Evolutionary conservation across 2,888 invertebrate genomes (phyloP).

Genomic region (Tricholauxania praeusta): DNA sequence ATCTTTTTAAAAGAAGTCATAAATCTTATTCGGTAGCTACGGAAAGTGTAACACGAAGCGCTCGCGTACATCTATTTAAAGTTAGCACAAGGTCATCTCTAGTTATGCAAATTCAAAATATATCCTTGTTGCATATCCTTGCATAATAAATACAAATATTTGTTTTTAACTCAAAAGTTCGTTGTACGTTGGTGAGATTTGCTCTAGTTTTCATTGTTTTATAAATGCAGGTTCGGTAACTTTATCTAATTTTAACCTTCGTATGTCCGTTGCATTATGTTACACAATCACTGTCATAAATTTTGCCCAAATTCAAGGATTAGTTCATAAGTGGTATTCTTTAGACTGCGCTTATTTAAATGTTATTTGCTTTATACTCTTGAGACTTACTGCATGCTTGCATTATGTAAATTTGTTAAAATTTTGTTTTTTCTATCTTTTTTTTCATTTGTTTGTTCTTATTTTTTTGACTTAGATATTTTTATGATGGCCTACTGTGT

Average conservation of each 20-base stretch:
- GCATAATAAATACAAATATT: conserved; percentile 38
- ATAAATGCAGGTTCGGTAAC: background rate
- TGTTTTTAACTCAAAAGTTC: conserved; percentile 22
- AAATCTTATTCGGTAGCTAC: conserved; percentile 57
- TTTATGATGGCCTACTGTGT: too few relatives aligned
- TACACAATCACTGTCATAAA: conserved; percentile 43
- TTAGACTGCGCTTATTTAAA: conserved; percentile 35
- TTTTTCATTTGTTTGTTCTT: too few relatives aligned
- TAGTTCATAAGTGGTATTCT: conserved; percentile 27
- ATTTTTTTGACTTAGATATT: too few relatives aligned
- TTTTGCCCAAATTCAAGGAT: conserved; percentile 20
- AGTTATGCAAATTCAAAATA: conserved; percentile 8
- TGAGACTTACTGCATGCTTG: conserved; percentile 19
- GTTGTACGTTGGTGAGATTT: conserved; percentile 6
- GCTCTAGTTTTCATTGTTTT: conserved; percentile 43
- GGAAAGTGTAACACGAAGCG: conserved; percentile 50
- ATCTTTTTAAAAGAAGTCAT: conserved; percentile 7
- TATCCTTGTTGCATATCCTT: conserved; percentile 4
- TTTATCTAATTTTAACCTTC: background rate
- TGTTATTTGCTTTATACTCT: conserved; percentile 28
- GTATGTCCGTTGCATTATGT: conserved; percentile 36
- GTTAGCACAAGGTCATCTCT: background rate
- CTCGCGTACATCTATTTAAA: background rate
- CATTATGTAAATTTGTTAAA: conserved; percentile 33
- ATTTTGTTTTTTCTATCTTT: conserved; percentile 24